Conservation (phyloP, 2,113 vertebrate genomes). For the Cyphotilapia sp. region DNA sequence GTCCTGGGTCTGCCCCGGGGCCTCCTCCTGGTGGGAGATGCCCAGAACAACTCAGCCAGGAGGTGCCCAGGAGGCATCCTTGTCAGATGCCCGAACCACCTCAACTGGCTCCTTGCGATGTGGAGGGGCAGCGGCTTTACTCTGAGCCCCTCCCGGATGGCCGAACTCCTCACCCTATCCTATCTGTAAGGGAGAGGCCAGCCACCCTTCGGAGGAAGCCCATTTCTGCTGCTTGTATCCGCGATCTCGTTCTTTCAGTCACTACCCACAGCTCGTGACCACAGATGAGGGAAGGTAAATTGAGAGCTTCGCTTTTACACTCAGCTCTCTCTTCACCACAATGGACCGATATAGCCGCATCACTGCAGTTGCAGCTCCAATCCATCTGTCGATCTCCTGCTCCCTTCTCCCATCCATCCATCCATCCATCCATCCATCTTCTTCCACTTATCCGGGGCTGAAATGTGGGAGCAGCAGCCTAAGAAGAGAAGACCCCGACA, state of each 20-base stretch:
- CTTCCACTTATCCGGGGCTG: neutral
- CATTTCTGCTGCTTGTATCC: neutral
- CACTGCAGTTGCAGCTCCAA: neutral
- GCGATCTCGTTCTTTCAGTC: neutral
- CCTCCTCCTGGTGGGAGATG: neutral
- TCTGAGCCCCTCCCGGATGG: neutral
- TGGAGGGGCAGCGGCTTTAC: neutral
- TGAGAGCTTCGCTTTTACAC: neutral
- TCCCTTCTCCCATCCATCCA: neutral
- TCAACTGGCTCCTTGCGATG: neutral
- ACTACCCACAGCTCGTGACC: neutral
- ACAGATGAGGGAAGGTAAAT: rapidly evolving
- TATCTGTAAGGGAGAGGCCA: neutral
- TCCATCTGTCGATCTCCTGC: neutral
- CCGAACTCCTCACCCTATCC: neutral
- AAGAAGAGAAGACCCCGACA: neutral
- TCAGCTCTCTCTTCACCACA: neutral
- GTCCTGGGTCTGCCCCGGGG: neutral
- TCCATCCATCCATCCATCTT: neutral
- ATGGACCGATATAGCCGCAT: neutral
- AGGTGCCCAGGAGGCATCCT: neutral
- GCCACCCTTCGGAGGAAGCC: neutral
- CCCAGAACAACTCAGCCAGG: neutral
- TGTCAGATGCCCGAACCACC: rapidly evolving
- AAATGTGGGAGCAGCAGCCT: neutral